phyloP scores from a whole-genome alignment of 1,140 invertebrate species.

The Drosophila willistoni region DNA sequence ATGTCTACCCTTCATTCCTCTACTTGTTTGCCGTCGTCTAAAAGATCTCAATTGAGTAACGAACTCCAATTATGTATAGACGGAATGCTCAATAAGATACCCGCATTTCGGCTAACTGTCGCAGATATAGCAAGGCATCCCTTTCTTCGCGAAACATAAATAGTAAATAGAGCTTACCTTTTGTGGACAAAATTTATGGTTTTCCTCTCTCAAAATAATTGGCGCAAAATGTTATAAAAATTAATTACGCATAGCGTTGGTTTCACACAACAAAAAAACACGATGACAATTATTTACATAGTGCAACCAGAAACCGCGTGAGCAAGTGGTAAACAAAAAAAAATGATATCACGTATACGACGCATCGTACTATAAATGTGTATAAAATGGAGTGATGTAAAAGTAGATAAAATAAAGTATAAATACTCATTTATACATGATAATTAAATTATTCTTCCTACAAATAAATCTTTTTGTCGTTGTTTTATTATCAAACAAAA shows the following conservation, averaged over 20 bases:
- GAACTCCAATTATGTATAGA: slow-evolving; percentile 15
- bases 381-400: too few species aligned
- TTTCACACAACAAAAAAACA: slow-evolving; percentile 16
- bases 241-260: slow-evolving; percentile 54
- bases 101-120: not conserved
- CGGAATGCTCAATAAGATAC: slow-evolving; percentile 14
- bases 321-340: slow-evolving; percentile 34
- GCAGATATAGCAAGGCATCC: slow-evolving; percentile 4
- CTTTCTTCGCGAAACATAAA: not conserved
- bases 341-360: slow-evolving; percentile 53
- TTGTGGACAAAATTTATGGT: slow-evolving; percentile 14
- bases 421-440: not conserved
- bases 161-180: not conserved
- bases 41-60: not conserved
- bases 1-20: not conserved
- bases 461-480: not conserved
- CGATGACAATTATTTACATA: slow-evolving; percentile 34
- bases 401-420: slow-evolving; percentile 11
- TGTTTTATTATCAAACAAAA: not conserved
- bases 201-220: slow-evolving; percentile 22
- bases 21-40: not conserved
- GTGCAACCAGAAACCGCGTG: slow-evolving; percentile 45
- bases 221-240: slow-evolving; percentile 43
- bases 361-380: slow-evolving; percentile 31
- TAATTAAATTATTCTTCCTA: not conserved